A percentile compares a stretch with the other conserved stretches of the same genome.
These are phyloP conservation scores for Balaeniceps rex DNA, from an alignment of 2,113 vertebrate species.

Conservation along the genomic window DNA sequence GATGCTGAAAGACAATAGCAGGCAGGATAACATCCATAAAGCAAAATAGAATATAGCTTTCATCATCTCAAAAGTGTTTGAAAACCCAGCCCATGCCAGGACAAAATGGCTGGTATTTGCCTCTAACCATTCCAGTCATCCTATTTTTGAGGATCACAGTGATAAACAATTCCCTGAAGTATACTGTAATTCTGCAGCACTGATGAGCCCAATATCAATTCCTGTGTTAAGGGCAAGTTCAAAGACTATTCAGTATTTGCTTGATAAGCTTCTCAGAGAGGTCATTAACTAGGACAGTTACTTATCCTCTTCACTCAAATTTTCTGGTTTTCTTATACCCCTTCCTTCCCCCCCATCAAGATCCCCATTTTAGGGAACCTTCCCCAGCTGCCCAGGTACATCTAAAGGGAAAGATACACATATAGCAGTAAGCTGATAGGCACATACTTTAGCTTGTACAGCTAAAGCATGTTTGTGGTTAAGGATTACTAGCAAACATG, in stretches of 20 bases:
- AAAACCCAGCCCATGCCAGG: neutral
- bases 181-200: slow-evolving; percentile 19
- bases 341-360: neutral
- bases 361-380: neutral
- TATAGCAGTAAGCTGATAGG: neutral
- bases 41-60: neutral
- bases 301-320: neutral
- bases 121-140: slow-evolving; percentile 10
- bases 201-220: slow-evolving; percentile 48
- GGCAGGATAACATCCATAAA: neutral
- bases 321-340: neutral
- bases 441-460: neutral
- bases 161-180: slow-evolving; percentile 59
- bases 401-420: neutral
- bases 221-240: slow-evolving; percentile 53
- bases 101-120: slow-evolving; percentile 26
- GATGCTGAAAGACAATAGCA: neutral
- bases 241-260: slow-evolving; percentile 32
- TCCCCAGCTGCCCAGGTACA: neutral
- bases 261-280: slow-evolving; percentile 46
- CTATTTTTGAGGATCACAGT: slow-evolving; percentile 29
- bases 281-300: slow-evolving; percentile 24
- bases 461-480: neutral
- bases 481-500: neutral
- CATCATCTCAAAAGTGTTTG: neutral